Conservation (phyloP, 2,888 invertebrate species). For the Epinotia nisella region DNA sequence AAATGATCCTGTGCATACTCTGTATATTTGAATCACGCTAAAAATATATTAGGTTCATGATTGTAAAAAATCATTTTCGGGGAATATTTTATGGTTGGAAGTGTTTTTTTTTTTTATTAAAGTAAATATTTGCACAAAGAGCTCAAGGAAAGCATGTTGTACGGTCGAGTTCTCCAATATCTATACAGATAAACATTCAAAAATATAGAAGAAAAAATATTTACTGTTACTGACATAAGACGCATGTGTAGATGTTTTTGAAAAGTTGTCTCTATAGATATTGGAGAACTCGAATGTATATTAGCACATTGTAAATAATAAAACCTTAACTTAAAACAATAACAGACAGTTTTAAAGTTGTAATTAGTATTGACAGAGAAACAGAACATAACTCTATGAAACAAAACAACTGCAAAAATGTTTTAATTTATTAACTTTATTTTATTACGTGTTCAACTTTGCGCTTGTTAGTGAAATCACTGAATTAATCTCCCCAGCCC, state of each 20-base stretch:
- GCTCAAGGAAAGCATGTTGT: neutral
- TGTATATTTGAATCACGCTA: neutral
- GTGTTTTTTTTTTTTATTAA: neutral
- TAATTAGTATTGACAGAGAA: neutral
- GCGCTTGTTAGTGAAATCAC: neutral
- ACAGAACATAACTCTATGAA: neutral
- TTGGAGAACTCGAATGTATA: too few relatives aligned
- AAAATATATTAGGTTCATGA: neutral
- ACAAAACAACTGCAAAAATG: neutral
- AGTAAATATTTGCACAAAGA: neutral
- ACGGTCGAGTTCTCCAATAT: too few relatives aligned
- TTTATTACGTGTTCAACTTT: slow-evolving; percentile 1
- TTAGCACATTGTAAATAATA: neutral
- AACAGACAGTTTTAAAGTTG: neutral
- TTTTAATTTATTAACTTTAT: neutral
- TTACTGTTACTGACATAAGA: too few relatives aligned
- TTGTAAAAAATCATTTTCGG: neutral
- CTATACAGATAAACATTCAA: too few relatives aligned
- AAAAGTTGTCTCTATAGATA: too few relatives aligned
- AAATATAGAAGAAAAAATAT: too few relatives aligned
- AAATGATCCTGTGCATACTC: neutral
- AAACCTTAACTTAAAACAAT: neutral
- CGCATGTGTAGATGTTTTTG: too few relatives aligned
- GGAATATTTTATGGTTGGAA: neutral
- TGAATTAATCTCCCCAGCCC: neutral